These are phyloP conservation scores for Euzophera pinguis DNA, from an alignment of 2,888 invertebrate genomes.

Conservation along the genomic window DNA sequence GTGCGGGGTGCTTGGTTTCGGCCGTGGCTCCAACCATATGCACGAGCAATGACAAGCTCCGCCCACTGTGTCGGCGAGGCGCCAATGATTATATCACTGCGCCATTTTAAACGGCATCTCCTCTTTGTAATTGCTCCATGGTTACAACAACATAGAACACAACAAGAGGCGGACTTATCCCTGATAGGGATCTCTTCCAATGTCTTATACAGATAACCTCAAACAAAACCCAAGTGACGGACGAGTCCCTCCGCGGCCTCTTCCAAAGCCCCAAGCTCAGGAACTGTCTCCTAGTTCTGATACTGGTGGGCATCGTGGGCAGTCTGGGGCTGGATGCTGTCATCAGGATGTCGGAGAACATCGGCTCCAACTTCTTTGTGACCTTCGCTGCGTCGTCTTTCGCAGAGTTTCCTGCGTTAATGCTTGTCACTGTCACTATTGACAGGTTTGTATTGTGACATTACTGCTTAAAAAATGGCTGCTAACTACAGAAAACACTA, in stretches of 20 bases:
- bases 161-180: too few species aligned
- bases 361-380: slow-evolving; percentile 52
- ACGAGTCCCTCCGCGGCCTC: slow-evolving; percentile 36
- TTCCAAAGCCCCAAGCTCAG: slow-evolving; percentile 36
- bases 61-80: too few species aligned
- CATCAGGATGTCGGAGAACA: slow-evolving; percentile 50
- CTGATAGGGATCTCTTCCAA: too few species aligned
- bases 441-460: slow-evolving; percentile 29
- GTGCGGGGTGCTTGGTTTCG: too few species aligned
- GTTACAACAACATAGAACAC: too few species aligned
- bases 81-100: too few species aligned
- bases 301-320: slow-evolving; percentile 40
- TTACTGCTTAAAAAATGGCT: too few species aligned
- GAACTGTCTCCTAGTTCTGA: slow-evolving; percentile 33
- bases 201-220: slow-evolving; percentile 25
- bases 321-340: slow-evolving; percentile 48
- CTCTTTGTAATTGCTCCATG: too few species aligned
- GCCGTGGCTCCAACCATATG: too few species aligned
- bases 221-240: slow-evolving; percentile 30
- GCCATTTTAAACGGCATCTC: too few species aligned
- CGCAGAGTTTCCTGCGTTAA: slow-evolving; percentile 43
- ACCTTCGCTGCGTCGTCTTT: slow-evolving; percentile 49
- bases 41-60: too few species aligned
- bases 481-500: too few species aligned
- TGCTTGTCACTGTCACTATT: slow-evolving; percentile 25